Evolutionary conservation across 23 tunicate species (phyloP), one percentile per base, ranked within the genome.

Genomic region (Botrylloides violaceus): DNA sequence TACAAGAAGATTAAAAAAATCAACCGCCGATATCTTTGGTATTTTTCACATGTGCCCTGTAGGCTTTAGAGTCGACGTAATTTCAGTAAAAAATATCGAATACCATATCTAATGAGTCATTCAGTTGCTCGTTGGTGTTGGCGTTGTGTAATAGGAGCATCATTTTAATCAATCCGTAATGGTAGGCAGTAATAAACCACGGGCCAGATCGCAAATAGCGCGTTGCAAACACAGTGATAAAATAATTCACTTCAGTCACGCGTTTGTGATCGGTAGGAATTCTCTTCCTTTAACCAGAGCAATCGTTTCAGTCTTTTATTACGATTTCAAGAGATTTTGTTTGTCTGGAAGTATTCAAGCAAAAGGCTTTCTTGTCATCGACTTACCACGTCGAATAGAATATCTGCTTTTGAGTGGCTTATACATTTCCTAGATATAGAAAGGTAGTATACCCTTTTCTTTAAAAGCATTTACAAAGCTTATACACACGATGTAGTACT

Each of bases 311-410:
- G 9, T 43, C 53, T 43, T 43, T 43, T 43, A 43, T 43, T 43
- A 43, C 53, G 15, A 7, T 43, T 43, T 43, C 53, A 43, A 43
- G 53, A 43, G 53, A 43, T 43, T 43, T 43, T 43, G 53, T 43
- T 43, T 43, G 53, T 43, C 53, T 43, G 53, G 53, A 43, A 43
- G 53, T 43, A 43, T 43, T 43, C 53, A 43, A 43, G 12, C 53
- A 43, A 43, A 43, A 43, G 53, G 53, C 53, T 43, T 43, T 43
- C 53, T 43, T 43, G 53, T 43, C 53, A 43, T 43, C 53, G 53
- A 43, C 53, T 43, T 43, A 43, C 53, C 53, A 43, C 53, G 53
- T 43, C 53, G 53, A n/a, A 43, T 43, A 43, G 53, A 43, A 7
- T n/a, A n/a, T 43, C 15, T 43, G 53, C 53, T 43, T 43, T 43